Conservation (phyloP, 2,888 invertebrate genomes). For the Sphinx pinastri region DNA sequence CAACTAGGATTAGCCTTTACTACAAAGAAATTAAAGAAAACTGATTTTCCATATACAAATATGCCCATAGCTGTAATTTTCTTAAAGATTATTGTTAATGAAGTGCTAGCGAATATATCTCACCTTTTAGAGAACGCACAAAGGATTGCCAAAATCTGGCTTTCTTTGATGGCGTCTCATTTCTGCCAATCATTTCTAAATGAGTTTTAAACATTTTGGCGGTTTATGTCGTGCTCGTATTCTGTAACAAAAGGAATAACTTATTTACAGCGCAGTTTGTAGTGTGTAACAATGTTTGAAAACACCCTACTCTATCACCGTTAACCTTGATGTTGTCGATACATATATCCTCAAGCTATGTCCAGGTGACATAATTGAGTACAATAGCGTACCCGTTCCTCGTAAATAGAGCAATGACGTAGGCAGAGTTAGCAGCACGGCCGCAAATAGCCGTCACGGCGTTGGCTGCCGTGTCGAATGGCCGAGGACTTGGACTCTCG, state of each 20-base stretch:
- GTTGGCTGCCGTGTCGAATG: slow-evolving; percentile 72
- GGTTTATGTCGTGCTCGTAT: slow-evolving; percentile 90
- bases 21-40: neutral
- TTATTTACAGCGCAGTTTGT: slow-evolving; percentile 20
- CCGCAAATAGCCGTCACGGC: slow-evolving; percentile 74
- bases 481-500: slow-evolving; percentile 68
- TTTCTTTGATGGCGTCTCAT: slow-evolving; percentile 95
- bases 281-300: slow-evolving; percentile 22
- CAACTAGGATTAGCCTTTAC: neutral
- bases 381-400: slow-evolving; percentile 68
- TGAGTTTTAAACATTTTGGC: slow-evolving; percentile 95
- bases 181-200: slow-evolving; percentile 97
- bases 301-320: slow-evolving; percentile 29
- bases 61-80: too few species aligned
- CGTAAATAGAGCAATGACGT: slow-evolving; percentile 82
- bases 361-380: slow-evolving; percentile 76
- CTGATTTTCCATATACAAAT: too few species aligned
- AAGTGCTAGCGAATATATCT: slow-evolving; percentile 41
- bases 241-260: slow-evolving; percentile 79
- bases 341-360: slow-evolving; percentile 52
- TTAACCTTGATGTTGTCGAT: slow-evolving; percentile 61
- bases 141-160: slow-evolving; percentile 97
- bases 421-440: slow-evolving; percentile 66
- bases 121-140: slow-evolving; percentile 96
- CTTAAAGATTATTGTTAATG: too few species aligned